These are phyloP conservation scores for Amazona ochrocephala DNA, from an alignment of 2,797 vertebrate species.

Conservation along the genomic window DNA sequence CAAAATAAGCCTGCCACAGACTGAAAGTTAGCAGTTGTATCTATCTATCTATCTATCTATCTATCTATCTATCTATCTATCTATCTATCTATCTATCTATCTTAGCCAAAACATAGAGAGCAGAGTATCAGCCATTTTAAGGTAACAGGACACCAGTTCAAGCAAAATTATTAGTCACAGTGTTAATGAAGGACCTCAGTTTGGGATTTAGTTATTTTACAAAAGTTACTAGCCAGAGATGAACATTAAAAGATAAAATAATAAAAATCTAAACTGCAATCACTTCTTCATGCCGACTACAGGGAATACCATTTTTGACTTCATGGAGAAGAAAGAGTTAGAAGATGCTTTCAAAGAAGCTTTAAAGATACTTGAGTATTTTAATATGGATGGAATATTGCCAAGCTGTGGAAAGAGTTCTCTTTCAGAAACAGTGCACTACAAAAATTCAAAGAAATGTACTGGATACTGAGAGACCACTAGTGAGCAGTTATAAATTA, in stretches of 20 bases:
- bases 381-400: not conserved
- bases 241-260: not conserved
- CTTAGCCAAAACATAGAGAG: not conserved
- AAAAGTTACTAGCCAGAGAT: not conserved
- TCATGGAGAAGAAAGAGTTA: not conserved
- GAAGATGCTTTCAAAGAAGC: not conserved
- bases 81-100: not conserved
- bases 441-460: not conserved
- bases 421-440: not conserved
- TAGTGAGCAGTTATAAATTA: not conserved
- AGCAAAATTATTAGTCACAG: not conserved
- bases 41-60: not conserved
- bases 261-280: not conserved
- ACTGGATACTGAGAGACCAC: not conserved
- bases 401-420: not conserved
- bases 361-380: not conserved
- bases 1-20: not conserved
- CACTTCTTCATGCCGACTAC: not conserved
- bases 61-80: not conserved
- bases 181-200: not conserved
- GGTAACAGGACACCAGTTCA: not conserved
- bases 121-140: not conserved
- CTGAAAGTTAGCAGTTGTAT: fast-evolving
- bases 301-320: not conserved
- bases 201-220: not conserved